A percentile compares a stretch with the other conserved stretches of the same genome.
Conservation (phyloP, 2,888 invertebrate species). For the Pollenia labialis region DNA sequence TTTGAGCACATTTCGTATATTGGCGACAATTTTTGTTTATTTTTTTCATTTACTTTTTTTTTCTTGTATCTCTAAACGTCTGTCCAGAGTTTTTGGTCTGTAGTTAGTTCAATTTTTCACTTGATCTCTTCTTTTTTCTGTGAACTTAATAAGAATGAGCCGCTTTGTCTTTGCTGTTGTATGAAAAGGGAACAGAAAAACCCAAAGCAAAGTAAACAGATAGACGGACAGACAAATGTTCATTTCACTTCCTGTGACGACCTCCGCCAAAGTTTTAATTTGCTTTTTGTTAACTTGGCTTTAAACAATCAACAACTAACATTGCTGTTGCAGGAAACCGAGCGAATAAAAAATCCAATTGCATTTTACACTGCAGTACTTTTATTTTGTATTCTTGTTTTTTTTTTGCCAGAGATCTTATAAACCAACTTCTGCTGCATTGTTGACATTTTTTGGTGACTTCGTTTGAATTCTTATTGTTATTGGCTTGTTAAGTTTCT, state of each 20-base stretch:
- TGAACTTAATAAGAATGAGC: slow-evolving; percentile 54
- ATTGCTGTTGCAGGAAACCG: background rate
- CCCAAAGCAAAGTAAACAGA: background rate
- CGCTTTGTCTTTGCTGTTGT: slow-evolving; percentile 45
- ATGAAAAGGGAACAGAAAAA: slow-evolving; percentile 19
- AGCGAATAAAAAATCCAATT: slow-evolving; percentile 48
- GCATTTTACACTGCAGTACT: slow-evolving; percentile 50
- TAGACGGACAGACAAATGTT: slow-evolving; percentile 56
- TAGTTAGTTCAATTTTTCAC: slow-evolving; percentile 22
- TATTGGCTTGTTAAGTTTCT: slow-evolving; percentile 73
- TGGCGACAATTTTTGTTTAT: slow-evolving; percentile 82
- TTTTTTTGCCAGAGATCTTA: slow-evolving; percentile 36
- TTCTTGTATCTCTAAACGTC: slow-evolving; percentile 9
- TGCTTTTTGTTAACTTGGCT: slow-evolving; percentile 69
- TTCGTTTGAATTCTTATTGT: slow-evolving; percentile 73
- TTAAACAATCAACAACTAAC: slow-evolving; percentile 45
- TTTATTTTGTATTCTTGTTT: too few species aligned
- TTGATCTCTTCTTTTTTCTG: slow-evolving; percentile 26
- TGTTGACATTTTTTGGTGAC: slow-evolving; percentile 73
- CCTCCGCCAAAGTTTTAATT: slow-evolving; percentile 76
- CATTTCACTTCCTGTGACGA: slow-evolving; percentile 72
- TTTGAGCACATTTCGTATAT: slow-evolving; percentile 70
- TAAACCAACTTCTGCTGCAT: slow-evolving; percentile 67
- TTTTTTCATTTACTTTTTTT: slow-evolving; percentile 52
- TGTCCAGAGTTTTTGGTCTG: slow-evolving; percentile 22